Conservation (phyloP, 2,797 vertebrate species). For the Galaxias olidus region DNA sequence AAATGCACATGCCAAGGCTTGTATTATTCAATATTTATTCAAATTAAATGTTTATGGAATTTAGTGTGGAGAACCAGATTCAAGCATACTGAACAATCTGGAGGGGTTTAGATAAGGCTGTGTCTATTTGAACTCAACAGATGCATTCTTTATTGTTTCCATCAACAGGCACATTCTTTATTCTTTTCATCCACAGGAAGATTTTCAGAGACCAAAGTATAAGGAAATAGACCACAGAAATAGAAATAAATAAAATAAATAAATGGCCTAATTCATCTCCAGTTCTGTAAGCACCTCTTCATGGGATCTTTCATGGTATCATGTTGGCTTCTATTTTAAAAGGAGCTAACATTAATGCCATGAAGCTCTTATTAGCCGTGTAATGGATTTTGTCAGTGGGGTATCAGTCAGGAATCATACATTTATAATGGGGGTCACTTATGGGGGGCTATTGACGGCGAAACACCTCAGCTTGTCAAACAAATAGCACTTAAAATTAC, state of each 20-base stretch:
- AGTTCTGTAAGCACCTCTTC: constrained; percentile 55
- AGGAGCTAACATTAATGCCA: constrained; percentile 17
- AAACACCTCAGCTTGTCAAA: constrained; percentile 50
- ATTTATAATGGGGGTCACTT: constrained; percentile 63
- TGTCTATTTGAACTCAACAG: no score
- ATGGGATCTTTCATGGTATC: constrained; percentile 43
- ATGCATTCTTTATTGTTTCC: no score
- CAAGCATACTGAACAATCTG: no score
- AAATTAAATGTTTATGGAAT: constrained; percentile 47
- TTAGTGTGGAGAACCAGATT: no score
- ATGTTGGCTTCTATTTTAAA: constrained; percentile 45
- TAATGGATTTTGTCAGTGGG: constrained; percentile 71
- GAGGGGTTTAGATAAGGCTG: no score
- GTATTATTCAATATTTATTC: constrained; percentile 50
- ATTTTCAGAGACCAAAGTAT: no score
- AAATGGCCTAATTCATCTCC: constrained; percentile 52
- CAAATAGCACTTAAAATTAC: constrained; percentile 43
- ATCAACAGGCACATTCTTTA: no score
- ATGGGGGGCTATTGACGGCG: constrained; percentile 47
- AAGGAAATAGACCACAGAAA: constrained; percentile 7
- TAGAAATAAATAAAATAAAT: constrained; percentile 54
- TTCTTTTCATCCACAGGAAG: no score
- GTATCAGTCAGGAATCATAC: constrained; percentile 61
- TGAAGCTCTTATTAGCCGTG: constrained; percentile 51
- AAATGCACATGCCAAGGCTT: constrained; percentile 41